These are phyloP conservation scores for Atherinomorus stipes DNA, from an alignment of 2,113 vertebrate species.

Conservation along the genomic window DNA sequence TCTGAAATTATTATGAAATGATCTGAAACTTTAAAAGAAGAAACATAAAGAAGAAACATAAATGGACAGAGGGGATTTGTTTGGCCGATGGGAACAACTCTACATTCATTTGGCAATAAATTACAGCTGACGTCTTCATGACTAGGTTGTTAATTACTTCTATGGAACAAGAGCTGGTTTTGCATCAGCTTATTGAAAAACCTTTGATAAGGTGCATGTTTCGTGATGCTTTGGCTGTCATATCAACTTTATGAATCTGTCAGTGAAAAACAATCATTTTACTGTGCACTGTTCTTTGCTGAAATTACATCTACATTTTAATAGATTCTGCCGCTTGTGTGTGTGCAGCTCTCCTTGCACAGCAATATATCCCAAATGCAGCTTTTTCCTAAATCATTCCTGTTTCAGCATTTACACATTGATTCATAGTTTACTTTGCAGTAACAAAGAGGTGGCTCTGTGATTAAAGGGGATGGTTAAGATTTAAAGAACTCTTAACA, in stretches of 20 bases:
- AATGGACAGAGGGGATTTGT: conserved; percentile 4
- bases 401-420: conserved; percentile 14
- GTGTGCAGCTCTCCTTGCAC: conserved; percentile 47
- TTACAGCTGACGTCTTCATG: conserved; percentile 6
- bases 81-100: conserved; percentile 4
- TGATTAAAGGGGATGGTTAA: conserved; percentile 68
- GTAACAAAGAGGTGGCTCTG: conserved; percentile 49
- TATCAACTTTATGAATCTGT: conserved; percentile 15
- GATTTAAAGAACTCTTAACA: conserved; percentile 69
- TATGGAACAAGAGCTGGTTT: conserved; percentile 6
- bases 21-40: not conserved
- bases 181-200: conserved; percentile 1
- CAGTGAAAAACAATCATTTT: conserved; percentile 1
- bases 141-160: conserved; percentile 11
- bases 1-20: conserved; percentile 3
- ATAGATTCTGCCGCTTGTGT: conserved; percentile 37
- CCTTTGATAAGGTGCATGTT: not conserved
- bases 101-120: conserved; percentile 14
- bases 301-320: conserved; percentile 40
- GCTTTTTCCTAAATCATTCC: conserved; percentile 16
- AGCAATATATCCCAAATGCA: conserved; percentile 19
- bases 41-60: not conserved
- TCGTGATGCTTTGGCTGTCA: conserved; percentile 14
- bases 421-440: conserved; percentile 50
- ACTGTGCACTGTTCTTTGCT: not conserved